Evolutionary conservation across 2,797 vertebrate genomes (phyloP).

Genomic region (Atherinosoma microstoma): DNA sequence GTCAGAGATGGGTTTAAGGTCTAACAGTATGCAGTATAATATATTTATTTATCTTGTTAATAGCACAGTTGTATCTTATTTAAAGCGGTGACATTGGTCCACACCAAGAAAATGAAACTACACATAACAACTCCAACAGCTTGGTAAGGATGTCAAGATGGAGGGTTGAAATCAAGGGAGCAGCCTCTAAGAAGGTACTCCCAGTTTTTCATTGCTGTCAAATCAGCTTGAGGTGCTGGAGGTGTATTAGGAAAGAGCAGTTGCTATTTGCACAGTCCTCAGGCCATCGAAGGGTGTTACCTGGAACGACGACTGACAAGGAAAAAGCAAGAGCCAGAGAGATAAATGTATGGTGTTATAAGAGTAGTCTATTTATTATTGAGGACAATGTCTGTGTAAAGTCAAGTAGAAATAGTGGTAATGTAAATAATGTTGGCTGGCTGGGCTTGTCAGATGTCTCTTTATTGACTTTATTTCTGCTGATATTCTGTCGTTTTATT

Average conservation of each 20-base stretch:
- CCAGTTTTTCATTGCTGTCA: neutral
- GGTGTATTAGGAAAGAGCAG: neutral
- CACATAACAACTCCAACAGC: neutral
- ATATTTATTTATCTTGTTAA: neutral
- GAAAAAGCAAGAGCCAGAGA: neutral
- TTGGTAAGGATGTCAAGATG: neutral
- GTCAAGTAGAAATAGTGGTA: constrained; percentile 11
- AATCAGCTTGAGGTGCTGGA: neutral
- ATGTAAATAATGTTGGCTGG: neutral
- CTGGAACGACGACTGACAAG: neutral
- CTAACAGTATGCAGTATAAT: neutral
- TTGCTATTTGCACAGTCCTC: neutral
- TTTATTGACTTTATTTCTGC: neutral
- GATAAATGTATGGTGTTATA: neutral
- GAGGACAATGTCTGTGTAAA: constrained; percentile 9
- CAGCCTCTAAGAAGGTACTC: neutral
- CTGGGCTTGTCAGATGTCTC: neutral
- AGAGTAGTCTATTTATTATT: neutral
- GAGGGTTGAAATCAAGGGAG: neutral
- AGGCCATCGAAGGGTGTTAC: neutral
- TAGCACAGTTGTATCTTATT: neutral
- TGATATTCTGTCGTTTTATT: neutral
- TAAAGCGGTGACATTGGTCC: neutral
- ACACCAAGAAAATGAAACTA: neutral
- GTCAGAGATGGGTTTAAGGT: neutral